Evolutionary conservation across 2,888 invertebrate genomes (phyloP).

Genomic region (Dolomedes plantarius): DNA sequence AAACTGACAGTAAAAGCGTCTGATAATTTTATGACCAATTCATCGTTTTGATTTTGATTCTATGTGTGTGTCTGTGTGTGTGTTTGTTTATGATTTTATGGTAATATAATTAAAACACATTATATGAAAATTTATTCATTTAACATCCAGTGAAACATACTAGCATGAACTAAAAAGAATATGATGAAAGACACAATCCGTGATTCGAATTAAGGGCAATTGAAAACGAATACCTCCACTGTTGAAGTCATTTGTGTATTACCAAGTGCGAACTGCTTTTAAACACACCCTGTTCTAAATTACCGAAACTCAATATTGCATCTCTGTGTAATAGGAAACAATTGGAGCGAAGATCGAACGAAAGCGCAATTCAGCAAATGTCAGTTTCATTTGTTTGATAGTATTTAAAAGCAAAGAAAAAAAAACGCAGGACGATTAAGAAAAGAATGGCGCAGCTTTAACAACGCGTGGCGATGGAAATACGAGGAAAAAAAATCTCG

Average conservation of each 20-base stretch:
- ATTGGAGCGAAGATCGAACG: background rate
- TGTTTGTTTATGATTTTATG: too few relatives aligned
- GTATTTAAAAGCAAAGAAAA: too few relatives aligned
- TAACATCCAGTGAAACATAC: too few relatives aligned
- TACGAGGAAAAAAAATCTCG: background rate
- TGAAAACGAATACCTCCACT: background rate
- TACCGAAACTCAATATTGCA: background rate
- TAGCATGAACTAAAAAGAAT: too few relatives aligned
- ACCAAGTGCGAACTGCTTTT: background rate
- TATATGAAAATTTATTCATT: too few relatives aligned
- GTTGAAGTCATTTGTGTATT: background rate
- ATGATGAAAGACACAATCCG: background rate
- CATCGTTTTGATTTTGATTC: too few relatives aligned
- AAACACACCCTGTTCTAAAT: background rate
- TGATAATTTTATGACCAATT: too few relatives aligned
- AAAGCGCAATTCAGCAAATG: background rate
- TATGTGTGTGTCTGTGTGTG: too few relatives aligned
- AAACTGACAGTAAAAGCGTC: too few relatives aligned
- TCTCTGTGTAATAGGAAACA: background rate
- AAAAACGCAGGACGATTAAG: too few relatives aligned
- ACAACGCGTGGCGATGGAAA: background rate
- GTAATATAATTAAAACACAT: too few relatives aligned
- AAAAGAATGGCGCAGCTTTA: conserved; percentile 5
- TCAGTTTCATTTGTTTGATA: too few relatives aligned
- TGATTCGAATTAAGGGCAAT: background rate